phyloP scores from a whole-genome alignment of 2,888 invertebrate species.

The Meiosimyza platycephala region DNA sequence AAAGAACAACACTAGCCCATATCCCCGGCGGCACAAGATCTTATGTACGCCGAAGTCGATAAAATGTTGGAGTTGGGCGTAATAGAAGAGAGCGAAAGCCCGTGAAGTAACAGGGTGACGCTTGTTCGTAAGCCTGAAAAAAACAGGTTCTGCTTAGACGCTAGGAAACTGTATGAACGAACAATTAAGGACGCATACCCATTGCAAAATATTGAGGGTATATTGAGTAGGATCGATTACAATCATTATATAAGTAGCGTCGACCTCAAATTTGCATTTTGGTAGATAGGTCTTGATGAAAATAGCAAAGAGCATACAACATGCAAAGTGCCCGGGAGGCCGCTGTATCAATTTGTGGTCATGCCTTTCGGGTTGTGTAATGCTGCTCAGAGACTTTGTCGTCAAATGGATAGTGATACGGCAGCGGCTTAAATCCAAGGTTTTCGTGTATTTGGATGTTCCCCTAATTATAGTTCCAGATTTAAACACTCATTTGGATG shows the following conservation, averaged over 20 bases:
- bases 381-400: no score
- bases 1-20: constrained; percentile 10
- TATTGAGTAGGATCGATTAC: no score
- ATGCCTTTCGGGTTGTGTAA: background rate
- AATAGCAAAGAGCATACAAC: constrained; percentile 12
- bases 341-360: background rate
- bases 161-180: no score
- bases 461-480: constrained; percentile 2
- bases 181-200: no score
- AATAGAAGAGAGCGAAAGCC: constrained; percentile 23
- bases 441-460: background rate
- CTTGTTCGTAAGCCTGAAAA: constrained; percentile 15
- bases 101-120: constrained; percentile 12
- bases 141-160: constrained; percentile 2
- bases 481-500: constrained; percentile 9
- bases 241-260: no score
- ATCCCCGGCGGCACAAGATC: background rate
- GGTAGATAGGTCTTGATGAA: constrained; percentile 16
- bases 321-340: background rate
- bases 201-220: no score
- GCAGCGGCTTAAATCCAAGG: constrained; percentile 5
- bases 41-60: background rate
- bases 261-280: constrained; percentile 14
- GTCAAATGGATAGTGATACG: constrained; percentile 12
- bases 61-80: constrained; percentile 16